These are phyloP conservation scores for Drosophila chauvacae DNA, from an alignment of 1,140 invertebrate genomes.

Conservation along the genomic window DNA sequence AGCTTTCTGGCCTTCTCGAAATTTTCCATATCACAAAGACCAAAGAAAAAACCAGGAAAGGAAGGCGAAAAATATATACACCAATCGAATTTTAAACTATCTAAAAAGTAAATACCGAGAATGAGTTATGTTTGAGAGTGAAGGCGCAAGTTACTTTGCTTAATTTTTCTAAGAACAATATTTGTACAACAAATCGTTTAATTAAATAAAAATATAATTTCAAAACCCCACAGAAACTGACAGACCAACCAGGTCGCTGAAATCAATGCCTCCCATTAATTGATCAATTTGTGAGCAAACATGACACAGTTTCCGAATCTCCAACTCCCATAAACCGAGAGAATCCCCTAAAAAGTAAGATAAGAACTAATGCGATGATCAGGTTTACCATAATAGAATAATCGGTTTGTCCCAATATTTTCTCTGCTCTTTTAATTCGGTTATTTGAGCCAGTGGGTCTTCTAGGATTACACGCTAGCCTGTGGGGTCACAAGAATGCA, in stretches of 20 bases:
- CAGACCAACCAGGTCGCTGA: constrained; percentile 8
- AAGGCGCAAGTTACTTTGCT: neutral
- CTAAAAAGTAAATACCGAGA: neutral
- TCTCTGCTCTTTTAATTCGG: constrained; percentile 36
- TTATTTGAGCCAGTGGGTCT: constrained; percentile 48
- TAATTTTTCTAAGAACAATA: neutral
- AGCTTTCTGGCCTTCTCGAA: constrained; percentile 15
- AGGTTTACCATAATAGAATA: constrained; percentile 48
- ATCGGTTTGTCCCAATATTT: constrained; percentile 46
- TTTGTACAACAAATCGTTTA: neutral
- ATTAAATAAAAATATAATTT: neutral
- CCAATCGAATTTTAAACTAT: constrained; percentile 16
- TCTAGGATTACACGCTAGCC: constrained; percentile 44
- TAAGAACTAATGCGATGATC: constrained; percentile 38
- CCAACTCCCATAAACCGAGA: neutral
- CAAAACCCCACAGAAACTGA: neutral
- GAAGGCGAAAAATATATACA: neutral
- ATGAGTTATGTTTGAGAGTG: neutral
- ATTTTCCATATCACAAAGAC: constrained; percentile 17
- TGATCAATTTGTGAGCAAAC: constrained; percentile 35
- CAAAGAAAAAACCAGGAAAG: neutral
- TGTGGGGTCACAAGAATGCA: constrained; percentile 31
- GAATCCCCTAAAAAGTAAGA: constrained; percentile 1
- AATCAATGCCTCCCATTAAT: constrained; percentile 26
- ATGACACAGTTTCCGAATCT: constrained; percentile 30